Evolutionary conservation across 2,113 vertebrate species (phyloP).

Genomic region (Cercocebus atys): DNA sequence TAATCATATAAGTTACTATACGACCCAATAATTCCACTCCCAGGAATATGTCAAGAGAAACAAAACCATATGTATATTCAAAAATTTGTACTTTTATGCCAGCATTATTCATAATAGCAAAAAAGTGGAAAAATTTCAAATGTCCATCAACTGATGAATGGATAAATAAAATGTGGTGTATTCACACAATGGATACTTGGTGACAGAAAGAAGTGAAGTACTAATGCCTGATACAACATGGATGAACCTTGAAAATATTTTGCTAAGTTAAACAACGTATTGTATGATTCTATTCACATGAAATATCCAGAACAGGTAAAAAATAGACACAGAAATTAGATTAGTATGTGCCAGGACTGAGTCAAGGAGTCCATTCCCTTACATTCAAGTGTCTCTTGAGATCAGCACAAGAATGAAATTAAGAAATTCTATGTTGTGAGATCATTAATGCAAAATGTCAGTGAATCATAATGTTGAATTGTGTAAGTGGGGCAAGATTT

Average conservation of each 20-base stretch:
- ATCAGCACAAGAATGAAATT: constrained; percentile 13
- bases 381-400: not conserved
- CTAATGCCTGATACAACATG: not conserved
- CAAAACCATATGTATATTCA: not conserved
- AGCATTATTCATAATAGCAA: not conserved
- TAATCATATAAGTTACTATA: not conserved
- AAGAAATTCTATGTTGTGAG: not conserved
- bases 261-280: not conserved
- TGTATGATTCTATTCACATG: not conserved
- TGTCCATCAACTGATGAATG: not conserved
- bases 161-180: not conserved
- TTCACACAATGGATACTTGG: not conserved
- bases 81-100: not conserved
- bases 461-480: constrained; percentile 17
- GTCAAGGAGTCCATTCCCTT: not conserved
- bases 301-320: not conserved
- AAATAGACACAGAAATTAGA: not conserved
- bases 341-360: not conserved
- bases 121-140: not conserved
- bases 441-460: not conserved
- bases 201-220: not conserved
- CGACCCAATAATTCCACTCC: not conserved
- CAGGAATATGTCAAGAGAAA: not conserved
- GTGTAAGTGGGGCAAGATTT: not conserved
- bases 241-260: not conserved